Base-by-base conservation (phyloP, 2,113 vertebrate species). In the Callaeas wilsoni region DNA sequence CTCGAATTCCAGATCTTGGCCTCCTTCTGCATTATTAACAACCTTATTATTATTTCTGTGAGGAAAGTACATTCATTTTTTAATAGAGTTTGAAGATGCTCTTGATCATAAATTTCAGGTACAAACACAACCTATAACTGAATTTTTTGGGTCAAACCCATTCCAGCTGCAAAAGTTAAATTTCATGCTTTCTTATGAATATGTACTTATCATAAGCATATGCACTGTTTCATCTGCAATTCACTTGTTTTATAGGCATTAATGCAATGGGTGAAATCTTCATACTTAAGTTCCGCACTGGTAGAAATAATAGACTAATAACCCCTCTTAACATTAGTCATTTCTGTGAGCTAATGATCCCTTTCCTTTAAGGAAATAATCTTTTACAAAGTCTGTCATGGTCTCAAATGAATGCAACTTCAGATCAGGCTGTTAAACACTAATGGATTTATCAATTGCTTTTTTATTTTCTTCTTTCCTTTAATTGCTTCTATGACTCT, bases 321-420 rank as follows among this genome's bases (percentile, higher is more conserved):
- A 93, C 30, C 37, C 18, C 12, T 50, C 59, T 53, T 79, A 90
- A 60, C 32, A 62, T 83, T 62, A 83, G 46, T 77, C 26, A 94
- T 95, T 94, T 85, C 67, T 65, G 42, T 86, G 75, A 94, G 55
- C 22, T 93, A 97, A 96, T 86, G 79, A 88, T 83, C 79, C 94
- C 5, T 88, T 76, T 92, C 67, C 46, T 92, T 83, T 20, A 59
- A 93, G 90, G 94, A 94, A 97, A 95, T 93, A 0, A 85, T 95
- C 78, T 92, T 90, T 93, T 80, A 46, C n/a, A 23, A 79, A 37
- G 35, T 69, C 82, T 79, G 50, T 57, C 90, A 83, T 0, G 5
- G 29, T 83, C 59, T 76, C 25, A 15, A 94, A 73, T 0, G 2
- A 92, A 27, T 76, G 25, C 46, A 67, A 23, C 42, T 70, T 93